These are phyloP conservation scores for Lophotis ruficrista DNA, from an alignment of 2,113 vertebrate species.

Conservation along the genomic window DNA sequence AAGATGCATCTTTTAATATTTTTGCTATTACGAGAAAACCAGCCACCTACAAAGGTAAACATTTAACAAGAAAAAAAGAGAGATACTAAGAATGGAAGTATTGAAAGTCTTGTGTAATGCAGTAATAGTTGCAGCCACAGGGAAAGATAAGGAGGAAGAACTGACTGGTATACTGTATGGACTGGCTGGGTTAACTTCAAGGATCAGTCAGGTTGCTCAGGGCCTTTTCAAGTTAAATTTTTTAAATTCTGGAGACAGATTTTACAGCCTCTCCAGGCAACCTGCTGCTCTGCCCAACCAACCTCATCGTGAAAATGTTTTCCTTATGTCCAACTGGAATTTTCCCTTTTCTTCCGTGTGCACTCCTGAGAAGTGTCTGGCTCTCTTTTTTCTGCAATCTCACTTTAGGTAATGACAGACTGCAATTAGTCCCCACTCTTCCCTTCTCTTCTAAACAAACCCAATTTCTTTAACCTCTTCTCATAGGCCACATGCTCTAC, in stretches of 20 bases:
- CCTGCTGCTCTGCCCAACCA: neutral
- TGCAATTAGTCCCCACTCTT: neutral
- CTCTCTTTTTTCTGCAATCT: neutral
- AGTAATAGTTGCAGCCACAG: neutral
- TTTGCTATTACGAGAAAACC: neutral
- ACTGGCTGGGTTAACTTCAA: neutral
- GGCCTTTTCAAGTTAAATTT: neutral
- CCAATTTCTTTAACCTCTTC: neutral
- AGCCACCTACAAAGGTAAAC: conserved; percentile 10
- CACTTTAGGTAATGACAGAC: neutral
- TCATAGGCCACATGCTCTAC: neutral
- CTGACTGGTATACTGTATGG: neutral
- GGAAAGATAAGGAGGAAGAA: neutral
- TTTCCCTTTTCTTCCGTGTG: neutral
- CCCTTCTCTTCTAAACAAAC: neutral
- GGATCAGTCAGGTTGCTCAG: neutral
- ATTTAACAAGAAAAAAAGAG: neutral
- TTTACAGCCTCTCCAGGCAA: neutral
- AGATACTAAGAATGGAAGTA: neutral
- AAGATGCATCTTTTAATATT: neutral
- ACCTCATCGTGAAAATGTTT: neutral
- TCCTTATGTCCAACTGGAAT: neutral
- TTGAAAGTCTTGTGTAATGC: neutral
- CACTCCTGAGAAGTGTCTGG: neutral
- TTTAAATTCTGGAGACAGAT: neutral